Conservation (phyloP, 2,888 invertebrate genomes). For the Marronus borbonicus region DNA sequence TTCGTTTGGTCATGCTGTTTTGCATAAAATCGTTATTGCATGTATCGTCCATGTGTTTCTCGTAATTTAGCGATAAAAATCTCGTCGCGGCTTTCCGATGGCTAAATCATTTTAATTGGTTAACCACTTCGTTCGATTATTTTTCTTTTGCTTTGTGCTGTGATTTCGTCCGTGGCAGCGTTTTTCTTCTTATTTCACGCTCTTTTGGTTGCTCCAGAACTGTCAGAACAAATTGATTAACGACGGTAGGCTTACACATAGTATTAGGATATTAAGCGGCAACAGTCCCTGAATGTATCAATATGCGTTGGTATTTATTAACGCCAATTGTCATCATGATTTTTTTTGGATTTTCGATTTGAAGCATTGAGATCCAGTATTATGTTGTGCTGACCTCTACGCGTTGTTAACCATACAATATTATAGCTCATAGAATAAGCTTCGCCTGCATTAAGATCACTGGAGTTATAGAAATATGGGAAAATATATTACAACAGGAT, state of each 20-base stretch:
- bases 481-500: no score
- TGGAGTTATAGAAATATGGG: no score
- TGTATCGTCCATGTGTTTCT: conserved; percentile 11
- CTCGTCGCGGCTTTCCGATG: background rate
- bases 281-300: background rate
- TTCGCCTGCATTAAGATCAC: no score
- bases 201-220: conserved; percentile 17
- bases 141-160: background rate
- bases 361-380: no score
- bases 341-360: no score
- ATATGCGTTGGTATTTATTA: background rate
- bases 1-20: background rate
- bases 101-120: conserved; percentile 16
- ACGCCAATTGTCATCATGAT: background rate
- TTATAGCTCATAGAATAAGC: no score
- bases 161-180: conserved; percentile 2
- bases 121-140: conserved; percentile 15
- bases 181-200: conserved; percentile 30
- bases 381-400: no score
- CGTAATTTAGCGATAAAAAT: conserved; percentile 17
- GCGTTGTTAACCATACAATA: no score
- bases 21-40: conserved; percentile 7
- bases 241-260: background rate
- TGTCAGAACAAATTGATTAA: conserved; percentile 18
- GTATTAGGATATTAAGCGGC: background rate